These are phyloP conservation scores for Gnathonemus echidnorhynchus DNA, from an alignment of 2,113 vertebrate genomes.

Conservation along the genomic window DNA sequence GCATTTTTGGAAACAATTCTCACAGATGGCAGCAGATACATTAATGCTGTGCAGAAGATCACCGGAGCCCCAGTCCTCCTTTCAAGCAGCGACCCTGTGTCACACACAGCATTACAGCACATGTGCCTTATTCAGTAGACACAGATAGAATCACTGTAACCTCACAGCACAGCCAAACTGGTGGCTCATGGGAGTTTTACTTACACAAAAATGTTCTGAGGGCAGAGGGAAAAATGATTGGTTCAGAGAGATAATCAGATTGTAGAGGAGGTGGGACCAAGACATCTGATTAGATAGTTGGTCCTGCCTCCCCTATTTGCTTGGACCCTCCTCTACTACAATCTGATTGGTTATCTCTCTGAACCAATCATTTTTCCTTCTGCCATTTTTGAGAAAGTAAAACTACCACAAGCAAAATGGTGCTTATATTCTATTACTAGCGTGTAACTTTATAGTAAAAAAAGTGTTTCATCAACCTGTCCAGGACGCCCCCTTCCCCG, in stretches of 20 bases:
- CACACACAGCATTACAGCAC: background rate
- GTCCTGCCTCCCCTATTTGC: no score
- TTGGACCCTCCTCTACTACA: no score
- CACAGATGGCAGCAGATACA: background rate
- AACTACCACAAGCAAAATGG: background rate
- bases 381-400: no score
- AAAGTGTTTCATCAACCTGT: background rate
- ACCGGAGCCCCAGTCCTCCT: background rate
- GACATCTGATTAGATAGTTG: no score
- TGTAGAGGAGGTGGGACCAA: no score
- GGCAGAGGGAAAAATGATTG: no score
- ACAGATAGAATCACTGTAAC: background rate
- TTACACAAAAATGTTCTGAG: no score
- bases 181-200: background rate
- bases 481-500: background rate
- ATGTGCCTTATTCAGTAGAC: background rate
- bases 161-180: background rate
- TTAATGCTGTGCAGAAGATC: background rate
- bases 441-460: background rate
- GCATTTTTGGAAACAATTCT: slow-evolving; percentile 15
- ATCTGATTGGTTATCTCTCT: no score
- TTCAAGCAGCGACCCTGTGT: background rate
- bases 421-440: background rate
- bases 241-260: no score
- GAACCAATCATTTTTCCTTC: no score